These are phyloP conservation scores for Drosophila teissieri DNA, from an alignment of 1,140 invertebrate genomes.

Conservation along the genomic window DNA sequence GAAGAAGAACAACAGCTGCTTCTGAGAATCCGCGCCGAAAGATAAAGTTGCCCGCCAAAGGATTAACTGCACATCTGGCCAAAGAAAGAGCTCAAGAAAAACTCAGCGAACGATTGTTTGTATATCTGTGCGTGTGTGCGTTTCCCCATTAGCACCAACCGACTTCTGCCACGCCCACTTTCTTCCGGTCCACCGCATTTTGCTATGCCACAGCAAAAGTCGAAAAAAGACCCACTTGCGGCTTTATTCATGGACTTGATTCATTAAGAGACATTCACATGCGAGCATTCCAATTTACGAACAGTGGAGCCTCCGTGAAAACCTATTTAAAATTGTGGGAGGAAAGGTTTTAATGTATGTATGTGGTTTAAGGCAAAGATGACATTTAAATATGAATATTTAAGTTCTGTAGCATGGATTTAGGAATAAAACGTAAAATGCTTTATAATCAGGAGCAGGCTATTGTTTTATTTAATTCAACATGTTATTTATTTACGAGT, in stretches of 20 bases:
- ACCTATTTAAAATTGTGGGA: neutral
- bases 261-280: constrained; percentile 51
- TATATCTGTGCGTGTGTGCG: constrained; percentile 18
- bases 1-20: constrained; percentile 37
- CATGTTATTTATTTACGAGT: too few relatives aligned
- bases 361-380: too few relatives aligned
- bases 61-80: constrained; percentile 61
- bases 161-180: constrained; percentile 29
- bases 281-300: constrained; percentile 23
- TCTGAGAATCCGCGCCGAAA: constrained; percentile 74
- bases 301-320: neutral
- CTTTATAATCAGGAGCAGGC: too few relatives aligned
- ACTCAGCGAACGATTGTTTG: constrained; percentile 11
- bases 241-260: constrained; percentile 63
- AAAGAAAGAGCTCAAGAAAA: constrained; percentile 22
- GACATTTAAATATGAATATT: too few relatives aligned
- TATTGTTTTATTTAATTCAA: too few relatives aligned
- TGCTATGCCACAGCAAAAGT: constrained; percentile 12
- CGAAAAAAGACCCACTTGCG: constrained; percentile 27
- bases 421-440: too few relatives aligned
- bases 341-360: neutral
- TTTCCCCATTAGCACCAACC: constrained; percentile 51
- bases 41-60: constrained; percentile 73
- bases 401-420: too few relatives aligned
- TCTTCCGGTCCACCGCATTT: neutral